Conservation (phyloP, 2,113 vertebrate species). For the Crotalus tigris region DNA sequence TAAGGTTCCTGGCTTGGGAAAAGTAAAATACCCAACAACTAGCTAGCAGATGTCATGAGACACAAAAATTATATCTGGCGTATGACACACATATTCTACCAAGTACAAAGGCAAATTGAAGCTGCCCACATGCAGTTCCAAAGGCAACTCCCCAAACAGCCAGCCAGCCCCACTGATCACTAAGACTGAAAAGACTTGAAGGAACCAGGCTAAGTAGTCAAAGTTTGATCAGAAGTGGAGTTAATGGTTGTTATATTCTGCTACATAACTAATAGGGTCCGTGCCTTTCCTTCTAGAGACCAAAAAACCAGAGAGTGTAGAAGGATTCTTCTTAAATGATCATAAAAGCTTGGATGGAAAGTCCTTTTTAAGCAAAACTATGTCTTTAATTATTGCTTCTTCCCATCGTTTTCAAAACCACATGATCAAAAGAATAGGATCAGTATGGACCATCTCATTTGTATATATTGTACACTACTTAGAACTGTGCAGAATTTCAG, state of each 20-base stretch:
- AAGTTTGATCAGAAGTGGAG: background rate
- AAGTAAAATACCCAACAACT: background rate
- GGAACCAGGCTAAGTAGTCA: background rate
- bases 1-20: background rate
- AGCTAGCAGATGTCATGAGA: background rate
- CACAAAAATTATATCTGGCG: background rate
- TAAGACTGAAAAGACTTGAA: background rate
- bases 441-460: background rate
- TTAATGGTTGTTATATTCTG: background rate
- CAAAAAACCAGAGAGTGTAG: background rate
- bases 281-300: no score
- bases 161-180: background rate
- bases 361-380: background rate
- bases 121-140: background rate
- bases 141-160: background rate
- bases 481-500: background rate
- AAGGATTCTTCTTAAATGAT: background rate
- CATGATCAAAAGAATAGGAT: background rate
- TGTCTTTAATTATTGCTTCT: background rate
- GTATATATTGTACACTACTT: background rate
- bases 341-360: background rate
- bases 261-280: no score
- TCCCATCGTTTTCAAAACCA: background rate
- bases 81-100: background rate
- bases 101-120: background rate